Conservation (phyloP, 2,888 invertebrate genomes). For the Bugulina stolonifera region DNA sequence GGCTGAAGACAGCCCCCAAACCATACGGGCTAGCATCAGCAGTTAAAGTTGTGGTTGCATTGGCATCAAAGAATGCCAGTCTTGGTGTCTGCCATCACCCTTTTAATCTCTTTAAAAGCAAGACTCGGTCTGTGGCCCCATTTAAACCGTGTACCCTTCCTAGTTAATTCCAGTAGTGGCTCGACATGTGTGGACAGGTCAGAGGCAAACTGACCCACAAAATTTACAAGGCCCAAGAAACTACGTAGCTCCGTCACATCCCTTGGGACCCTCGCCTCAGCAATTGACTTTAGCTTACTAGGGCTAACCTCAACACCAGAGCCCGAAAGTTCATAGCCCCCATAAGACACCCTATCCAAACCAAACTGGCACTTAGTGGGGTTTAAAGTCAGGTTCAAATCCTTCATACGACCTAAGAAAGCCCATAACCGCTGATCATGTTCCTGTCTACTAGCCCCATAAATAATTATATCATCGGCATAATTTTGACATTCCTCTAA, state of each 20-base stretch:
- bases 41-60: too few relatives aligned
- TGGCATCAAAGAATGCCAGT: too few relatives aligned
- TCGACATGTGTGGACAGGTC: background rate
- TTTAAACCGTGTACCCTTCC: background rate
- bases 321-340: background rate
- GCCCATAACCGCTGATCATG: background rate
- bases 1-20: too few relatives aligned
- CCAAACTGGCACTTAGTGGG: background rate
- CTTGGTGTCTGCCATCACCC: too few relatives aligned
- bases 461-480: background rate
- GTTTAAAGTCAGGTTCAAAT: background rate
- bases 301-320: background rate
- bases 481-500: conserved; percentile 9
- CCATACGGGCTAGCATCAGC: too few relatives aligned
- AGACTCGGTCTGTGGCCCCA: background rate
- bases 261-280: background rate
- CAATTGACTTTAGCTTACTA: background rate
- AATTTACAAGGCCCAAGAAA: conserved; percentile 8
- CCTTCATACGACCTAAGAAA: background rate
- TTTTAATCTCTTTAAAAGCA: too few relatives aligned
- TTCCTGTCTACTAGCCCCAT: background rate
- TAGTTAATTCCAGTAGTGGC: background rate
- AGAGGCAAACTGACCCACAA: background rate
- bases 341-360: background rate
- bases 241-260: conserved; percentile 15